Conservation (phyloP, 2,888 invertebrate genomes). For the Apocheima hispidaria region DNA sequence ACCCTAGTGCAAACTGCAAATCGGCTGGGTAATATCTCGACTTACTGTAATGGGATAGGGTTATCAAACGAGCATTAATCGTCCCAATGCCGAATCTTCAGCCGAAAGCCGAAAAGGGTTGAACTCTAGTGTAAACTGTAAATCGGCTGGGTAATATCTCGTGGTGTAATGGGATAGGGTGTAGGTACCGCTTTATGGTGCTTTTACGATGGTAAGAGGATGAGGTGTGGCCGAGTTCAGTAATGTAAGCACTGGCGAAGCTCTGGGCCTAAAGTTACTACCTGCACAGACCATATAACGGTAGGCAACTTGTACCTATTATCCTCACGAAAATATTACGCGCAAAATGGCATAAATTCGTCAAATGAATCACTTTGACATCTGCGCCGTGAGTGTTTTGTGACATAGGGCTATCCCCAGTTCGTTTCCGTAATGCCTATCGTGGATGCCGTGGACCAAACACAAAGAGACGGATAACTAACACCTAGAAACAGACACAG, state of each 20-base stretch:
- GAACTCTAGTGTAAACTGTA: slow-evolving; percentile 50
- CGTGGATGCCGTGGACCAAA: no score
- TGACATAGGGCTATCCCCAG: no score
- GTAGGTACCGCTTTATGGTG: slow-evolving; percentile 70
- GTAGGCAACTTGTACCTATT: not conserved
- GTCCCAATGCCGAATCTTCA: slow-evolving; percentile 31
- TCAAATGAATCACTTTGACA: no score
- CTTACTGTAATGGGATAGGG: slow-evolving; percentile 63
- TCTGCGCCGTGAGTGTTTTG: no score
- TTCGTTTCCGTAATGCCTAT: no score
- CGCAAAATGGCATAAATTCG: no score
- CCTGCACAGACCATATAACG: not conserved
- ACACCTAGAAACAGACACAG: no score
- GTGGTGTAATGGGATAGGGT: slow-evolving; percentile 64
- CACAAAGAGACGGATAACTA: no score
- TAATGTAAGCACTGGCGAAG: slow-evolving; percentile 1
- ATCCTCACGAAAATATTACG: no score
- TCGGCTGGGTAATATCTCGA: slow-evolving; percentile 36
- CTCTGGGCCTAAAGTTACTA: not conserved
- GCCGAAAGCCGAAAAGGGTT: slow-evolving; percentile 16
- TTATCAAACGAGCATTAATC: slow-evolving; percentile 61
- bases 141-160: slow-evolving; percentile 42
- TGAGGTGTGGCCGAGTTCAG: slow-evolving; percentile 37
- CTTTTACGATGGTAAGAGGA: slow-evolving; percentile 62
- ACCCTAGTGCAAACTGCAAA: slow-evolving; percentile 52